A percentile compares a stretch with the other conserved stretches of the same genome.
phyloP scores from a whole-genome alignment of 37 sponge, comb jelly and placozoan genomes.

The Eunapius fragilis region DNA sequence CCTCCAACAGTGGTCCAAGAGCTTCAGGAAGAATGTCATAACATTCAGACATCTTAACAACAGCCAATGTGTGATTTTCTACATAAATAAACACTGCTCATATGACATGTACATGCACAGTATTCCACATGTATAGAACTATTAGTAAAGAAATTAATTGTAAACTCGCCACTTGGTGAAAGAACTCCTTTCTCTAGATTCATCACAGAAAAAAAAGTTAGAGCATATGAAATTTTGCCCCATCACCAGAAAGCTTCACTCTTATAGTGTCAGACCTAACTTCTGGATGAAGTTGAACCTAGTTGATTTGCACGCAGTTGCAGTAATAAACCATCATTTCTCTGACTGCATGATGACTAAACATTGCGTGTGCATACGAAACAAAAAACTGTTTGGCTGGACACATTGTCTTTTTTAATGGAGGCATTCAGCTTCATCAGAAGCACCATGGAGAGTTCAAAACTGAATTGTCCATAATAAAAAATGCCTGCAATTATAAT shows the following conservation, averaged over 20 bases:
- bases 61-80: conserved; percentile 15
- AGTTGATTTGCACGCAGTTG: too few relatives aligned
- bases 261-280: neutral
- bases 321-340: neutral
- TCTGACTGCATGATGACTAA: neutral
- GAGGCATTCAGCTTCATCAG: neutral
- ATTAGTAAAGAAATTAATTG: neutral
- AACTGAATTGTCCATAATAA: neutral
- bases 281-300: neutral
- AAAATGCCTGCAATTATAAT: neutral
- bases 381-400: conserved; percentile 1
- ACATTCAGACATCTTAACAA: neutral
- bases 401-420: conserved; percentile 3
- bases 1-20: neutral
- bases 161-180: neutral
- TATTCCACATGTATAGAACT: too few relatives aligned
- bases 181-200: neutral
- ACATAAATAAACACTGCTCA: neutral
- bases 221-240: conserved; percentile 5
- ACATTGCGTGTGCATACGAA: neutral
- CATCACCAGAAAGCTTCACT: conserved; percentile 8
- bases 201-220: conserved; percentile 4
- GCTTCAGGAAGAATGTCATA: neutral
- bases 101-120: neutral
- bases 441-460: neutral